These are phyloP conservation scores for Chironomus tepperi DNA, from an alignment of 1,140 invertebrate species.

Conservation along the genomic window DNA sequence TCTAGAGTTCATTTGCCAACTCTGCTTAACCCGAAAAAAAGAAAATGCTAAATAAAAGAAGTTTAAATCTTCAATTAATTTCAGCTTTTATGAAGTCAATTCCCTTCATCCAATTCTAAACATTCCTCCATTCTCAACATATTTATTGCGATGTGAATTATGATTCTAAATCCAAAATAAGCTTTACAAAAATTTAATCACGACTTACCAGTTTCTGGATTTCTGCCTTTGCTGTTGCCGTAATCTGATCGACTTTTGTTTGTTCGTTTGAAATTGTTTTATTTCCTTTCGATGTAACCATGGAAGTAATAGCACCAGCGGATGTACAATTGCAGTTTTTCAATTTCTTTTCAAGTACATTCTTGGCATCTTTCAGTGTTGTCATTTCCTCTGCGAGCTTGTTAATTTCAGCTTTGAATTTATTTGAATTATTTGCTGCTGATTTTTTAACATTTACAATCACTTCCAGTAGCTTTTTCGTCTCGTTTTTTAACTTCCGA, in stretches of 20 bases:
- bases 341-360: conserved; percentile 20
- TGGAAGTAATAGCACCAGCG: background rate
- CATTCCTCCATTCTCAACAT: no score
- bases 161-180: no score
- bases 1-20: no score
- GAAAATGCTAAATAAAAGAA: no score
- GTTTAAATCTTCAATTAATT: no score
- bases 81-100: no score
- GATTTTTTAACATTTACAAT: conserved; percentile 3
- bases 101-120: no score
- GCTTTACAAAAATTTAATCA: background rate
- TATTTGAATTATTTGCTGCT: conserved; percentile 19
- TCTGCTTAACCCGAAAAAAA: no score
- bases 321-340: conserved; percentile 12
- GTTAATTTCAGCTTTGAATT: background rate
- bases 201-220: conserved; percentile 17
- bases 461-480: conserved; percentile 7
- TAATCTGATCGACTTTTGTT: background rate
- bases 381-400: background rate
- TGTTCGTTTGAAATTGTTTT: background rate
- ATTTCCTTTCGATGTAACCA: background rate
- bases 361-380: background rate
- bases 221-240: conserved; percentile 1
- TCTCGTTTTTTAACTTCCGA: conserved; percentile 11
- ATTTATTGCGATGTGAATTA: no score